Conservation (phyloP, 2,888 invertebrate genomes). For the Hermaeophaga mercurialis region DNA sequence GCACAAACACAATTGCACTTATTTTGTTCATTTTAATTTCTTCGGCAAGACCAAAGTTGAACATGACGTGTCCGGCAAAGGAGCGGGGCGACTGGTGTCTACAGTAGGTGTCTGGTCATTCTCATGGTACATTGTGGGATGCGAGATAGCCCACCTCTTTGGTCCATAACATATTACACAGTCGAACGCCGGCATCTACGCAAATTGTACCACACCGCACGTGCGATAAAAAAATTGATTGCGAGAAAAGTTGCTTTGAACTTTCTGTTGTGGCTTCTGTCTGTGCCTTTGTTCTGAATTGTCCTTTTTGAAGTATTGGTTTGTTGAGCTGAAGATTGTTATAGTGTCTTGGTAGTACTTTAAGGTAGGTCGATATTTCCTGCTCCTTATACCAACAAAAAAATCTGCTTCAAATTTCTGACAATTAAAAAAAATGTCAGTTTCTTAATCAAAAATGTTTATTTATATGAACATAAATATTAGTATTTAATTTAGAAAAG, state of each 20-base stretch:
- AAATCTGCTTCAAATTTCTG: no score
- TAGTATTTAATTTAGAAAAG: no score
- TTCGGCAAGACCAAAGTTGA: background rate
- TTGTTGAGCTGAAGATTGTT: background rate
- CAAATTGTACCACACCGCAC: constrained; percentile 18
- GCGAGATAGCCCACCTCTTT: constrained; percentile 39
- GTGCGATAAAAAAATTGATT: constrained; percentile 18
- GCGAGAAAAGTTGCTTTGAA: constrained; percentile 17
- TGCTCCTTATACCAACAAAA: no score
- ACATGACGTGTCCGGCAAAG: constrained; percentile 10
- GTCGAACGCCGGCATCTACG: constrained; percentile 42
- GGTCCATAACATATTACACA: constrained; percentile 36
- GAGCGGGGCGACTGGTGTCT: constrained; percentile 26
- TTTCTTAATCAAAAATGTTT: no score
- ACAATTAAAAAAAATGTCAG: no score
- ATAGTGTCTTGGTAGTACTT: background rate
- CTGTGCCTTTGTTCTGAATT: background rate
- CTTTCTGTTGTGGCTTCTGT: constrained; percentile 20
- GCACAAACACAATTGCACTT: no score
- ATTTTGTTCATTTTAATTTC: no score
- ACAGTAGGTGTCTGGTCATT: constrained; percentile 34
- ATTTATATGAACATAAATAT: no score
- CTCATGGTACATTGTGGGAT: constrained; percentile 33
- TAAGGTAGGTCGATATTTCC: background rate
- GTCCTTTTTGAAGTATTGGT: background rate